These are phyloP conservation scores for Bagarius yarrelli DNA, from an alignment of 2,113 vertebrate species.

Conservation along the genomic window DNA sequence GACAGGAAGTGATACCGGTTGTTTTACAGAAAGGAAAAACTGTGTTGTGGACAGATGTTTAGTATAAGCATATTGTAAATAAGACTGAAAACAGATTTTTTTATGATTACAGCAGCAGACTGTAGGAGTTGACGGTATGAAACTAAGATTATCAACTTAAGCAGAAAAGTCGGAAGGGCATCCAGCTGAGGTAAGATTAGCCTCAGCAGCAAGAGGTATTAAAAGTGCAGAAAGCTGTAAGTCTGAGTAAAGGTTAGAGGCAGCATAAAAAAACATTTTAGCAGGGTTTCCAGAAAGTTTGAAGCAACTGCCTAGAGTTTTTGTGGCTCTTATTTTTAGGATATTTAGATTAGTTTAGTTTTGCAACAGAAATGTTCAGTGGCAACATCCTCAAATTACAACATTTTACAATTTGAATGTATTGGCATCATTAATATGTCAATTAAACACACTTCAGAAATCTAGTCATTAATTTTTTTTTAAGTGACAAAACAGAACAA, in stretches of 20 bases:
- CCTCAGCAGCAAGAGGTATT: background rate
- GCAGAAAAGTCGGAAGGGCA: background rate
- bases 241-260: background rate
- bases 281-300: background rate
- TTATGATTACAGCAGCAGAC: background rate
- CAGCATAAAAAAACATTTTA: background rate
- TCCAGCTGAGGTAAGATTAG: background rate
- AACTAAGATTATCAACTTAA: background rate
- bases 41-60: background rate
- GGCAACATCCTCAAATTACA: no score
- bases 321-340: background rate
- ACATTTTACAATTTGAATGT: no score
- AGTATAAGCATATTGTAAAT: background rate
- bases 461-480: no score
- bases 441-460: no score
- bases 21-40: background rate
- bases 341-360: background rate
- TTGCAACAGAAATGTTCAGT: no score
- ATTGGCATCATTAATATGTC: no score
- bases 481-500: no score
- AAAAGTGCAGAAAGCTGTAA: slow-evolving; percentile 7
- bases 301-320: background rate
- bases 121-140: background rate
- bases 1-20: background rate
- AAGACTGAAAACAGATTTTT: background rate